phyloP scores from a whole-genome alignment of 2,888 invertebrate species.

The Parapristionchus giblindavisi region DNA sequence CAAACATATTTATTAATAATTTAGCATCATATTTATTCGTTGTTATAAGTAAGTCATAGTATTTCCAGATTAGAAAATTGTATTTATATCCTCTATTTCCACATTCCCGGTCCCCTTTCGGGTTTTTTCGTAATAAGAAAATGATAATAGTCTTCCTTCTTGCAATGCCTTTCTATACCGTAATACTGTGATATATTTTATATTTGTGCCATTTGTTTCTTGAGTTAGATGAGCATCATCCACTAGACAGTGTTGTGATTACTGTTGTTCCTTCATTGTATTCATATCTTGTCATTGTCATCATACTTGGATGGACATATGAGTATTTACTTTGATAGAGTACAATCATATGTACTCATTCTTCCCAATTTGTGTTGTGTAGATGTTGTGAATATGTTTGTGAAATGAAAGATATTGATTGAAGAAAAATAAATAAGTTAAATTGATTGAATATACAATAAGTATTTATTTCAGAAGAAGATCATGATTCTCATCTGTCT shows the following conservation, averaged over 20 bases:
- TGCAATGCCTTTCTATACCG: too few relatives aligned
- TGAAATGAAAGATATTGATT: background rate
- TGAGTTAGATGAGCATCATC: slow-evolving; percentile 10
- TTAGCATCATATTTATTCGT: background rate
- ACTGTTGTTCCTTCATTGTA: too few relatives aligned
- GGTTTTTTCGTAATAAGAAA: too few relatives aligned
- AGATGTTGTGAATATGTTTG: slow-evolving; percentile 11
- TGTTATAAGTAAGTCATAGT: background rate
- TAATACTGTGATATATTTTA: slow-evolving; percentile 7
- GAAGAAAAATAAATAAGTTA: slow-evolving; percentile 2
- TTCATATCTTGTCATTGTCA: too few relatives aligned
- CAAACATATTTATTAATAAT: background rate
- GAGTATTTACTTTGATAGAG: background rate
- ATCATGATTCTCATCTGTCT: slow-evolving; percentile 90
- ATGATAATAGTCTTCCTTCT: too few relatives aligned
- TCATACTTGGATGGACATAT: too few relatives aligned
- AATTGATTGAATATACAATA: slow-evolving; percentile 3
- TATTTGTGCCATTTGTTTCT: too few relatives aligned
- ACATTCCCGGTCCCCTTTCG: too few relatives aligned
- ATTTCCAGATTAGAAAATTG: background rate
- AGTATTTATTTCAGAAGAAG: slow-evolving; percentile 81
- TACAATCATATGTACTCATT: background rate
- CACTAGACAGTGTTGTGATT: background rate
- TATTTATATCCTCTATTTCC: background rate
- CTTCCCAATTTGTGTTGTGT: background rate